phyloP scores from a whole-genome alignment of 1,140 invertebrate species.

The Nasonia vitripennis region DNA sequence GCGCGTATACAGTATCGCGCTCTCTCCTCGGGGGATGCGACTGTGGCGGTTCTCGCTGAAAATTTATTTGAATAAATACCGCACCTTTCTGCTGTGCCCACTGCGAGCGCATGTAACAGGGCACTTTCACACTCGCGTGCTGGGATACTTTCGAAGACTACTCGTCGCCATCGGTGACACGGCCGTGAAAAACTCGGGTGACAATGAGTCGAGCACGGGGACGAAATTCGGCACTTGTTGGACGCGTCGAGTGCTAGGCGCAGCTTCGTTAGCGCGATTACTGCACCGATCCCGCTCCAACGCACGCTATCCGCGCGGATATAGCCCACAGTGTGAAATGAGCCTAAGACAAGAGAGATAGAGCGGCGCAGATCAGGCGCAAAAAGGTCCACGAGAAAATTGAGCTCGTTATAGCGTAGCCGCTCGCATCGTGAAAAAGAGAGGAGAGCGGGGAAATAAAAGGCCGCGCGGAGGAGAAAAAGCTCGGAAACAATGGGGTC shows the following conservation, averaged over 20 bases:
- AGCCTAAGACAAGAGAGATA: not conserved
- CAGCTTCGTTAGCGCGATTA: no score
- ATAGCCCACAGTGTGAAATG: not conserved
- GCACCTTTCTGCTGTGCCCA: no score
- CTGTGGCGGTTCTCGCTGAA: not conserved
- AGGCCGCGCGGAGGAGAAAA: slow-evolving; percentile 59
- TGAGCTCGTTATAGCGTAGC: slow-evolving; percentile 28
- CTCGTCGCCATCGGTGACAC: not conserved
- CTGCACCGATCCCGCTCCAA: no score
- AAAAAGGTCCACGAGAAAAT: slow-evolving; percentile 16
- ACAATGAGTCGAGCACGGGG: slow-evolving; percentile 14
- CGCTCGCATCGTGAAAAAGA: slow-evolving; percentile 38
- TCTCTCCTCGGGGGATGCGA: not conserved
- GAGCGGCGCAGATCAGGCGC: not conserved
- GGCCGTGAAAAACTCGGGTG: not conserved
- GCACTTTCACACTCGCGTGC: not conserved
- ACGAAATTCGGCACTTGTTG: slow-evolving; percentile 41
- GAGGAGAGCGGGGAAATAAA: slow-evolving; percentile 55
- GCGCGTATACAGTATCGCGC: not conserved
- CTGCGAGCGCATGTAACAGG: no score
- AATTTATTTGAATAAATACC: slow-evolving; percentile 29
- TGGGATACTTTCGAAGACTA: not conserved
- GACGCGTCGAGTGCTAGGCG: not conserved
- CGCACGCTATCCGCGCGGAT: no score
- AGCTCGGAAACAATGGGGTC: slow-evolving; percentile 61